Conservation (phyloP, 2,113 vertebrate genomes). For the Felis chaus region DNA sequence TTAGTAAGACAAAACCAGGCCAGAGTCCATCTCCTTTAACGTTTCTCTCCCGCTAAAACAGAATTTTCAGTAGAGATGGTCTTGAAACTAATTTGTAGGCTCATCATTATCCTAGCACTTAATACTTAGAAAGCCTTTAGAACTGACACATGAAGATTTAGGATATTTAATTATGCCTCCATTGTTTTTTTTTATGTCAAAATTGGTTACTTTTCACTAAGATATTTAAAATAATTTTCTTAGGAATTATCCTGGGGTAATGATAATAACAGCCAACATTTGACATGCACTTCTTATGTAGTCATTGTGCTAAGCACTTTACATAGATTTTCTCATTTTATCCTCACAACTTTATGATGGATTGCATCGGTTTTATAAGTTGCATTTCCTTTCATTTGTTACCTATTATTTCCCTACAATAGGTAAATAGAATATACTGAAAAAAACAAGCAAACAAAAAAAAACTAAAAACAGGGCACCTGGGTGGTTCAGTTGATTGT, state of each 20-base stretch:
- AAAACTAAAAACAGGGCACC: not conserved
- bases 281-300: not conserved
- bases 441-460: not conserved
- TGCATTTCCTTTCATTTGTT: not conserved
- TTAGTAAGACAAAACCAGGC: not conserved
- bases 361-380: not conserved
- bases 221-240: not conserved
- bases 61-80: not conserved
- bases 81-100: not conserved
- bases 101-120: not conserved
- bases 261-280: not conserved
- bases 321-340: not conserved
- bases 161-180: not conserved
- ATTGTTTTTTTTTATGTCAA: not conserved
- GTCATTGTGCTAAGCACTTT: not conserved
- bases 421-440: not conserved
- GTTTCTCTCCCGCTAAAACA: not conserved
- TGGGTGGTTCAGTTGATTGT: too few relatives aligned
- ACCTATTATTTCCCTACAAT: not conserved
- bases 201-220: not conserved
- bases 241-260: not conserved
- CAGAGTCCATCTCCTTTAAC: not conserved
- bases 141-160: not conserved
- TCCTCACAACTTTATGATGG: not conserved
- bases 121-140: not conserved